These are phyloP conservation scores for Gephyroberyx darwinii DNA, from an alignment of 2,797 vertebrate genomes.

Conservation along the genomic window DNA sequence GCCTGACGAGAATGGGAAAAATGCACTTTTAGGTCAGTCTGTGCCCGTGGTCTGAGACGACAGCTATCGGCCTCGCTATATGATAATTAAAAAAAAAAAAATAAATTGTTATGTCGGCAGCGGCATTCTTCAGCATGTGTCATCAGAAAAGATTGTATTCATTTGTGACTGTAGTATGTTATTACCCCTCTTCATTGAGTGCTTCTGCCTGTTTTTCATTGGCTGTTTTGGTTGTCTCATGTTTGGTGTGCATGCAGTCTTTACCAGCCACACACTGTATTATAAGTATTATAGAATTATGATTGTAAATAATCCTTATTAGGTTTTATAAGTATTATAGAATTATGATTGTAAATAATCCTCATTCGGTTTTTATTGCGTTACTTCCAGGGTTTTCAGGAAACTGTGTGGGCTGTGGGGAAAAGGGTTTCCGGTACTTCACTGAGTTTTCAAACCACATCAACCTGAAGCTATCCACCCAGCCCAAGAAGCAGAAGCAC, in stretches of 20 bases:
- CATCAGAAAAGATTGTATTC: not conserved
- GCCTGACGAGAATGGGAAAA: conserved; percentile 98
- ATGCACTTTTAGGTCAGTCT: conserved; percentile 99
- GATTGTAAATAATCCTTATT: not conserved
- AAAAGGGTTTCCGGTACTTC: conserved; percentile 98
- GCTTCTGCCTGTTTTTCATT: not conserved
- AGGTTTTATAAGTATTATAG: not conserved
- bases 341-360: not conserved
- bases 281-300: not conserved
- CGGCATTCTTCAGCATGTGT: not conserved
- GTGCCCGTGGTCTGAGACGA: conserved; percentile 18
- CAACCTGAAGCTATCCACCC: conserved; percentile 98
- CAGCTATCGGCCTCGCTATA: conserved; percentile 2
- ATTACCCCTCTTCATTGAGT: not conserved
- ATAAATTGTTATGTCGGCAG: not conserved
- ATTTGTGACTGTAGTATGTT: not conserved
- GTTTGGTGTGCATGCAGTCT: not conserved
- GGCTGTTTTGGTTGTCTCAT: not conserved
- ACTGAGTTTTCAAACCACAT: conserved; percentile 99
- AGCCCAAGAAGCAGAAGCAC: conserved; percentile 99
- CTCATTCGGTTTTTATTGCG: not conserved
- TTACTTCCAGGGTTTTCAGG: conserved; percentile 92
- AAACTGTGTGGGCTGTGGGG: conserved; percentile 98
- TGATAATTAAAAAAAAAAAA: conserved; percentile 21
- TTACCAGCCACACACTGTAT: not conserved